Evolutionary conservation across 2,888 invertebrate species (phyloP).

Genomic region (Bimastos eiseni): DNA sequence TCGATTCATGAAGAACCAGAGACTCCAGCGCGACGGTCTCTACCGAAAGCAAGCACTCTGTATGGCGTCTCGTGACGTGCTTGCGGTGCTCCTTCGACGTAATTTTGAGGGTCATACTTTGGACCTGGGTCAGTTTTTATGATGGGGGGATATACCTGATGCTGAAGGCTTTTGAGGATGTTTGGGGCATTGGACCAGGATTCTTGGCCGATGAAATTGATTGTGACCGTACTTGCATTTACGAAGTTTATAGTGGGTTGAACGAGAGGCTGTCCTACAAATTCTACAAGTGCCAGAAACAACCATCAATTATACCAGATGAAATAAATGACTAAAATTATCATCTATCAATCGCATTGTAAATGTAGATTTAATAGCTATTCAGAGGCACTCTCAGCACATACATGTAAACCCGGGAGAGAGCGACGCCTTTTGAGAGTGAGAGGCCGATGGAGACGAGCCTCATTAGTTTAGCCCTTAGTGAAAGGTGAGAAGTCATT

Average conservation of each 20-base stretch:
- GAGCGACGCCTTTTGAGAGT: too few species aligned
- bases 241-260: not conserved
- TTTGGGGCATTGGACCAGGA: accelerated
- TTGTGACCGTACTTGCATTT: not conserved
- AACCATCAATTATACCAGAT: not conserved
- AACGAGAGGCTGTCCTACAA: not conserved
- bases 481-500: too few species aligned
- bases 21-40: not conserved
- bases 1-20: not conserved
- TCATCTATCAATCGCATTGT: too few species aligned
- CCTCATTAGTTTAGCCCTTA: too few species aligned
- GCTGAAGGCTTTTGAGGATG: not conserved
- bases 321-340: not conserved
- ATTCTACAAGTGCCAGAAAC: not conserved
- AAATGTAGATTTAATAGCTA: too few species aligned
- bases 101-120: not conserved
- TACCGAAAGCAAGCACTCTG: not conserved
- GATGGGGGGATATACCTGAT: not conserved
- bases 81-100: not conserved
- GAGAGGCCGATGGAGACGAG: too few species aligned
- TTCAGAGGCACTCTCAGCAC: too few species aligned
- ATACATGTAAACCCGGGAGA: too few species aligned
- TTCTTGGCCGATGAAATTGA: not conserved
- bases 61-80: not conserved
- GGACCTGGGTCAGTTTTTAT: not conserved